A percentile compares a stretch with the other conserved stretches of the same genome.
Evolutionary conservation across 2,888 invertebrate genomes (phyloP).

Genomic region (Muscina levida): DNA sequence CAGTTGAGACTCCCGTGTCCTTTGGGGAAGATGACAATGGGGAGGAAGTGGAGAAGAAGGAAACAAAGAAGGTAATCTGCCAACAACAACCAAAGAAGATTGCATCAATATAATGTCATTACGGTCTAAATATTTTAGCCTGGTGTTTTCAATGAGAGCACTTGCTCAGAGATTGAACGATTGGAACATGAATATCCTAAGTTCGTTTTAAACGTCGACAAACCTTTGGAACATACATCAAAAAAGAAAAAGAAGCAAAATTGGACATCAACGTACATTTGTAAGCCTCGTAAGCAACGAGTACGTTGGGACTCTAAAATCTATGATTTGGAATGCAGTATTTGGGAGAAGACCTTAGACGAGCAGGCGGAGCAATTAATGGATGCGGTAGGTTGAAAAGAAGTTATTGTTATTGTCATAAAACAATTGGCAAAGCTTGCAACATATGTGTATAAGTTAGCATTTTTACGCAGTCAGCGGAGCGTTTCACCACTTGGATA

Average conservation of each 20-base stretch:
- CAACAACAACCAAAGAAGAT: too few species aligned
- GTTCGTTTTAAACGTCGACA: slow-evolving; percentile 73
- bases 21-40: slow-evolving; percentile 63
- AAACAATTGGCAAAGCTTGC: too few species aligned
- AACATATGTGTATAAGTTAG: too few species aligned
- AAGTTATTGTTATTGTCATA: too few species aligned
- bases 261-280: slow-evolving; percentile 75
- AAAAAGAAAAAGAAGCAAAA: slow-evolving; percentile 69
- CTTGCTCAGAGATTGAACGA: slow-evolving; percentile 74
- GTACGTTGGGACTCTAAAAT: slow-evolving; percentile 78
- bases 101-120: too few species aligned
- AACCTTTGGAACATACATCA: slow-evolving; percentile 69
- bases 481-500: slow-evolving; percentile 77
- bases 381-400: slow-evolving; percentile 74
- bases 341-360: slow-evolving; percentile 74
- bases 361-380: slow-evolving; percentile 79
- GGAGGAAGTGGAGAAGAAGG: slow-evolving; percentile 64
- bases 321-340: slow-evolving; percentile 71
- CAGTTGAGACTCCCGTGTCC: slow-evolving; percentile 64
- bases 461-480: slow-evolving; percentile 77
- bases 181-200: slow-evolving; percentile 73
- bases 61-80: slow-evolving; percentile 24
- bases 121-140: too few species aligned
- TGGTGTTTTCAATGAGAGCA: slow-evolving; percentile 73
- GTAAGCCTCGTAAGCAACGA: slow-evolving; percentile 73